These are phyloP conservation scores for Plagodis pulveraria DNA, from an alignment of 2,888 invertebrate genomes.

Conservation along the genomic window DNA sequence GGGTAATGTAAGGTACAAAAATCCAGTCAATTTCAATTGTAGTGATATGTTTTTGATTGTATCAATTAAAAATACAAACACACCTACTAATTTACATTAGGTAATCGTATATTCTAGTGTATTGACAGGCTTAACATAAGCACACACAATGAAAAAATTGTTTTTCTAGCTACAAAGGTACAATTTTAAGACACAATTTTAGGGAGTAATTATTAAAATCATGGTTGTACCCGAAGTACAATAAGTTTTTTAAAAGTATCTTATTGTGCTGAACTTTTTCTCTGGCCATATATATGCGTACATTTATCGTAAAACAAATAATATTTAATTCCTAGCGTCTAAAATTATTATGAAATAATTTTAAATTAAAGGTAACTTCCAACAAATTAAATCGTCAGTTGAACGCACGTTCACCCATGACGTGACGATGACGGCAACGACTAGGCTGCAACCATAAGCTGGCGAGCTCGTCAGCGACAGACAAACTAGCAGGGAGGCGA, in stretches of 20 bases:
- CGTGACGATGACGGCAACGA: neutral
- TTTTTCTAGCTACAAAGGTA: slow-evolving; percentile 76
- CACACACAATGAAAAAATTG: slow-evolving; percentile 21
- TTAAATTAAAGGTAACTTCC: slow-evolving; percentile 83
- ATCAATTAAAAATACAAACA: slow-evolving; percentile 24
- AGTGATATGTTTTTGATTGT: slow-evolving; percentile 37
- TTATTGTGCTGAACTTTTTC: slow-evolving; percentile 77
- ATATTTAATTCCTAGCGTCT: slow-evolving; percentile 73
- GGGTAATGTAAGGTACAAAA: slow-evolving; percentile 10
- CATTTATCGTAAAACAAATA: slow-evolving; percentile 72
- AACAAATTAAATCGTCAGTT: slow-evolving; percentile 52
- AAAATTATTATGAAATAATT: slow-evolving; percentile 74
- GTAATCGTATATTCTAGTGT: neutral
- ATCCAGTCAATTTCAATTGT: slow-evolving; percentile 25
- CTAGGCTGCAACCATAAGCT: too few relatives aligned
- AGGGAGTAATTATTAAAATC: neutral
- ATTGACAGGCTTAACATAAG: slow-evolving; percentile 32
- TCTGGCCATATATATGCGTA: slow-evolving; percentile 56
- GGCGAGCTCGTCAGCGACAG: too few relatives aligned
- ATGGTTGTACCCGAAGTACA: neutral
- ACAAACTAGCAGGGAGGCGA: too few relatives aligned
- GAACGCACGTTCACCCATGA: slow-evolving; percentile 28
- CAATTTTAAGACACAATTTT: slow-evolving; percentile 70
- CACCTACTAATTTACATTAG: slow-evolving; percentile 32
- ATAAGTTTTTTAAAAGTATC: neutral